phyloP scores from a whole-genome alignment of 2,113 vertebrate species.

The Phrynosoma platyrhinos region DNA sequence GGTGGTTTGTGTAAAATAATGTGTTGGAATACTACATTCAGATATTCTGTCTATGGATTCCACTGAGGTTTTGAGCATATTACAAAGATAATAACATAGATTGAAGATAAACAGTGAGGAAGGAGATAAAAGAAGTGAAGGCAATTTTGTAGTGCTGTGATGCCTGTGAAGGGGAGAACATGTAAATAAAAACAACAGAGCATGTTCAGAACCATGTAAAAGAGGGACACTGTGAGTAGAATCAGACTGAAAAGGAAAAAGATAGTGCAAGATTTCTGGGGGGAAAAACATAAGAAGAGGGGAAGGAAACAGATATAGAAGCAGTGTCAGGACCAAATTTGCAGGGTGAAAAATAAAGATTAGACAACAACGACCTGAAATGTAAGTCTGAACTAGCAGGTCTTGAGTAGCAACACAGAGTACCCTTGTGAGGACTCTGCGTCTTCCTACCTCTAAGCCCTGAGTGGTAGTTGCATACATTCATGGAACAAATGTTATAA shows the following conservation, averaged over 20 bases:
- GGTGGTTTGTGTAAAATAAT: not conserved
- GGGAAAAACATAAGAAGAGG: not conserved
- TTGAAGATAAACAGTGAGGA: not conserved
- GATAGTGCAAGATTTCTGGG: not conserved
- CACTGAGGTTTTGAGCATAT: too few relatives aligned
- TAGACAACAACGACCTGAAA: not conserved
- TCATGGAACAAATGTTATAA: not conserved
- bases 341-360: not conserved
- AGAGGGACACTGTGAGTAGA: not conserved
- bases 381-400: not conserved
- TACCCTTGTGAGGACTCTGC: too few relatives aligned
- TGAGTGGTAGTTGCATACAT: not conserved
- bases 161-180: too few relatives aligned
- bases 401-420: not conserved
- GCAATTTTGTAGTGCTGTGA: too few relatives aligned
- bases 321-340: not conserved
- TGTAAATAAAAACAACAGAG: not conserved
- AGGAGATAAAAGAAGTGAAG: not conserved
- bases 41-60: not conserved
- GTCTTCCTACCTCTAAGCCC: not conserved
- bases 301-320: not conserved
- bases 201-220: not conserved
- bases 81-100: too few relatives aligned
- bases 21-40: not conserved
- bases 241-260: not conserved